Evolutionary conservation across 2,797 vertebrate species (phyloP), one percentile per base, ranked within the genome.

Genomic region (Hyperoplus immaculatus): DNA sequence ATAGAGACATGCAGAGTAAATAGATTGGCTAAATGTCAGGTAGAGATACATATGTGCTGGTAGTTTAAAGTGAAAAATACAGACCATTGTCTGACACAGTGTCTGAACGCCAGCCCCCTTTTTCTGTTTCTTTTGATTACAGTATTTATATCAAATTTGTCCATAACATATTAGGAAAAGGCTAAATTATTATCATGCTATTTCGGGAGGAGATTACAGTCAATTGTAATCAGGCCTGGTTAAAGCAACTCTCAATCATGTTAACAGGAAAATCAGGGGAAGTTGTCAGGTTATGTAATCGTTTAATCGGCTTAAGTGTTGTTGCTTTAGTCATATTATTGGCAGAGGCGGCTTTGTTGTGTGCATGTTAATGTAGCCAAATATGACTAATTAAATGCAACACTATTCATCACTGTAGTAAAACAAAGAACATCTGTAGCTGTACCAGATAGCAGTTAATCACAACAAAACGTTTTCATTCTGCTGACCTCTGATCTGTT

Each of bases 341-440:
- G 68, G 57, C 60, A 55, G 59, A 11, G 21, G 57, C 36, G 60
- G 68, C 38, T 78, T 80, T 50, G 75, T 60, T 79, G 47, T 82
- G 62, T 57, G 58, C 3, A 45, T 62, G 14, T 83, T 65, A 79
- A 83, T 61, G 59, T 68, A 51, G 57, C 72, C 65, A 85, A 74
- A 82, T 75, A 69, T 68, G 77, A 86, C 64, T 87, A 56, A 84
- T 83, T 82, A 74, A 84, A 75, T 57, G 11, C 73, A 78, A 61
- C 59, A 43, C 79, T 72, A 67, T 88, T 85, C 76, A 82, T 88
- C 75, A 75, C 54, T 82, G 77, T 75, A 16, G n/a, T 69, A 78
- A 81, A 79, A 80, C 63, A 85, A 87, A 85, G 73, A 85, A 69
- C 58, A 78, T 77, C 64, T 80, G 64, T 29, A 58, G 59, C 53